These are phyloP conservation scores for Pristionchus arcanus DNA, from an alignment of 2,888 invertebrate genomes.

Conservation along the genomic window DNA sequence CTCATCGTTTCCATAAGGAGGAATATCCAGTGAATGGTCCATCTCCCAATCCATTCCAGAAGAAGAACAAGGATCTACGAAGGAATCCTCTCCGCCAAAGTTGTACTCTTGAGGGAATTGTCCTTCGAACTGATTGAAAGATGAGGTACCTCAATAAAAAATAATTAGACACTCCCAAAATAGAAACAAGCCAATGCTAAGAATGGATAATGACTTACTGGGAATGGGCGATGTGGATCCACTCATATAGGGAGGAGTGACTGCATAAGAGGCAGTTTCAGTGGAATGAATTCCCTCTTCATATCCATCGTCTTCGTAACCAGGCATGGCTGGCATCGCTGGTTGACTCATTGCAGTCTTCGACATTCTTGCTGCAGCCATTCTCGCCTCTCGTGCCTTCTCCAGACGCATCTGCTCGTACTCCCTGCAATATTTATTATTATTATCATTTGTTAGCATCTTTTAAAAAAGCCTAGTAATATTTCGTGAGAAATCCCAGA, in stretches of 20 bases:
- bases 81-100: background rate
- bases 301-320: slow-evolving; percentile 11
- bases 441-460: background rate
- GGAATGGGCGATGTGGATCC: slow-evolving; percentile 39
- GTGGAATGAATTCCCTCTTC: background rate
- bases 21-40: slow-evolving; percentile 8
- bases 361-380: background rate
- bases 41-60: background rate
- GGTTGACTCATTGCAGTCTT: background rate
- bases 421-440: slow-evolving; percentile 11
- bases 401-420: slow-evolving; percentile 1
- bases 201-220: background rate
- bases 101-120: background rate
- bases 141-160: background rate
- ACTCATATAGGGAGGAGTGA: slow-evolving; percentile 17
- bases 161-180: background rate
- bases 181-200: background rate
- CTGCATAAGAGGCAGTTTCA: background rate
- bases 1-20: background rate
- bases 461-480: background rate
- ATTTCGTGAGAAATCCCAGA: background rate
- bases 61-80: background rate
- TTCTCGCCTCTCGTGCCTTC: background rate
- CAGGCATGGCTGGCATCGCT: background rate
- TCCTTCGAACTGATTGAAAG: background rate